Evolutionary conservation across 1,140 invertebrate genomes (phyloP), one percentile per base, ranked within the genome.

Genomic region (Dendrolimus punctatus): DNA sequence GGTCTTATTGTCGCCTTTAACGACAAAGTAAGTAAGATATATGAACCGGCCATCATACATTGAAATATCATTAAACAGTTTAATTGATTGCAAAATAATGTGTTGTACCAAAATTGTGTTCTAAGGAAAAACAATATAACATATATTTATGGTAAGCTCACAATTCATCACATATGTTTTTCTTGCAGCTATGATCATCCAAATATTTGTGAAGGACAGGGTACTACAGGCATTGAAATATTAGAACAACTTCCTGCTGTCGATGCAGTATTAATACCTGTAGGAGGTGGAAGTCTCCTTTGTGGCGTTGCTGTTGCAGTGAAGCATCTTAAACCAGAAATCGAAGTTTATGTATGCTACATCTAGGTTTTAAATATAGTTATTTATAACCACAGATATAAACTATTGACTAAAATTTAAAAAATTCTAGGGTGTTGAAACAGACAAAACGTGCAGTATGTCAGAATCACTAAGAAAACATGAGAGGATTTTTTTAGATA

Each of bases 401-500:
- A 23, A 10, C 5, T 46, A 7, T 46, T 46, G 9, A 46, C 8
- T n/a, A n/a, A 4, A 43, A 6, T 43, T 43, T n/a, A n/a, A n/a
- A n/a, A 5, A 43, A n/a, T 64, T 73, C 39, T 71, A 96, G 94
- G 95, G 94, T 8, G 91, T 95, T 5, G 94, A 95, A 80, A 93
- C 94, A 6, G 94, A 96, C 63, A 89, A 91, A 62, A 94, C 94
- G 73, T 88, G 92, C 23, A 92, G 93, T 67, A 96, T 95, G 85
- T 75, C 89, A 1, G 89, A 89, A 59, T 91, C 95, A 0, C 58
- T 95, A 8, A 87, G 92, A 66, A 89, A 88, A 52, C 92, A 92
- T 5, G 89, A 91, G 68, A 91, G 93, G 44, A 80, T 91, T 0
- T 78, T 79, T 45, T 88, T 91, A 4, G 66, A 84, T 8, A 90